Conservation (phyloP, 2,797 vertebrate species). For the Monodelphis domestica region DNA sequence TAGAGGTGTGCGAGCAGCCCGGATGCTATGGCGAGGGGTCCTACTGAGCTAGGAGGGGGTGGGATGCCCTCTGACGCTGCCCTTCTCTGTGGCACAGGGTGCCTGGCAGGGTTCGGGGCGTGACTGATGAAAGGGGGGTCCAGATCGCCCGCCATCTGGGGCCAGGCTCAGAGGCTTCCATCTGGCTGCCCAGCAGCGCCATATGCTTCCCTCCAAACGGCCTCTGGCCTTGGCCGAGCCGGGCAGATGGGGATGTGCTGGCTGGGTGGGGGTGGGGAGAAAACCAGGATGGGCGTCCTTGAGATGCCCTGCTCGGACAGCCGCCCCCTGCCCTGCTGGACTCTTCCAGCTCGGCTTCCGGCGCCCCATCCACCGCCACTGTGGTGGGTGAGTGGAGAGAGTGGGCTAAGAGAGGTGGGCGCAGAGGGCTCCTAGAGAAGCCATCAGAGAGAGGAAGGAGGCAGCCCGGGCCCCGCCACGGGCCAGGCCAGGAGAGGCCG, state of each 20-base stretch:
- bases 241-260: neutral
- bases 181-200: neutral
- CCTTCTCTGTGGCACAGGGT: neutral
- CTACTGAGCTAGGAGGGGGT: neutral
- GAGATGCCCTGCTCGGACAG: neutral
- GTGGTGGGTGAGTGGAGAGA: fast-evolving
- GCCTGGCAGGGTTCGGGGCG: too few species aligned
- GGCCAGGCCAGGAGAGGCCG: too few species aligned
- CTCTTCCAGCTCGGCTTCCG: neutral
- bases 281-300: neutral
- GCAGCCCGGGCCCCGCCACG: too few species aligned
- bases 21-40: neutral
- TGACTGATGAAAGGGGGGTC: neutral
- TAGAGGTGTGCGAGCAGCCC: neutral
- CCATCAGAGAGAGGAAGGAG: neutral
- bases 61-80: neutral
- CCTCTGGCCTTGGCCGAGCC: neutral
- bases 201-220: neutral
- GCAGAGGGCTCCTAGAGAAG: neutral
- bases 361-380: neutral
- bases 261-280: neutral
- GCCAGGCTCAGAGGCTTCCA: neutral
- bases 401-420: neutral
- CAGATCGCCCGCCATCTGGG: neutral
- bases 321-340: neutral